phyloP scores from a whole-genome alignment of 2,113 vertebrate genomes.

The Tetrax tetrax region DNA sequence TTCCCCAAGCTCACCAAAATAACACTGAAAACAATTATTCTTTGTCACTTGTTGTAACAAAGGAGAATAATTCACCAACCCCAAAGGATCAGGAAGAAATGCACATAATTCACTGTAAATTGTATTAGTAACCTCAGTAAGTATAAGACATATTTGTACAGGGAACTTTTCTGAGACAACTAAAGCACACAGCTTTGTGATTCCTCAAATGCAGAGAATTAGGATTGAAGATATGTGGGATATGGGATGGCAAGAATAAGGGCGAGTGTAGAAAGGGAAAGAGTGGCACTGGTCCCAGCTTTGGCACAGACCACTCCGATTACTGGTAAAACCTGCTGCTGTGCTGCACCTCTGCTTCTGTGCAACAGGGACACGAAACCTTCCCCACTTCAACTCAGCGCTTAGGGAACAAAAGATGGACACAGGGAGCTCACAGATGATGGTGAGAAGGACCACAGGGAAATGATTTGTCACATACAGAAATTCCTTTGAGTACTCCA shows the following conservation, averaged over 20 bases:
- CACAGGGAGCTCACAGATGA: neutral
- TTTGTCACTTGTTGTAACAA: neutral
- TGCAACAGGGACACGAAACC: too few relatives aligned
- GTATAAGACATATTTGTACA: neutral
- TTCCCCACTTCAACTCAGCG: neutral
- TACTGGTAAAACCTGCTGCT: neutral
- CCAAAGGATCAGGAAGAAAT: neutral
- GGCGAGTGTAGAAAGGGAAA: neutral
- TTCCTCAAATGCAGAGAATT: neutral
- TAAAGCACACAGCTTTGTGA: neutral
- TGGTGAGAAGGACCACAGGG: neutral
- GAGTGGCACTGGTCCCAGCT: neutral
- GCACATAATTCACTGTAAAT: neutral
- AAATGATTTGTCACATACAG: neutral
- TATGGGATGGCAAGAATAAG: neutral
- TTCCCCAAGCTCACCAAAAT: neutral
- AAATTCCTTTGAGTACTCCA: neutral
- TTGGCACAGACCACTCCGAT: neutral
- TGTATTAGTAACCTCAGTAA: neutral
- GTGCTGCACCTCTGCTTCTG: neutral
- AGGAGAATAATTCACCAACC: neutral
- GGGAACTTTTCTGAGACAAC: neutral
- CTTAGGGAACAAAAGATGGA: neutral
- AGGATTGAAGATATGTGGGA: rapidly evolving
- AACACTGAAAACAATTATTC: neutral